Evolutionary conservation across 2,888 invertebrate genomes (phyloP).

Genomic region (Polydrusus cervinus): DNA sequence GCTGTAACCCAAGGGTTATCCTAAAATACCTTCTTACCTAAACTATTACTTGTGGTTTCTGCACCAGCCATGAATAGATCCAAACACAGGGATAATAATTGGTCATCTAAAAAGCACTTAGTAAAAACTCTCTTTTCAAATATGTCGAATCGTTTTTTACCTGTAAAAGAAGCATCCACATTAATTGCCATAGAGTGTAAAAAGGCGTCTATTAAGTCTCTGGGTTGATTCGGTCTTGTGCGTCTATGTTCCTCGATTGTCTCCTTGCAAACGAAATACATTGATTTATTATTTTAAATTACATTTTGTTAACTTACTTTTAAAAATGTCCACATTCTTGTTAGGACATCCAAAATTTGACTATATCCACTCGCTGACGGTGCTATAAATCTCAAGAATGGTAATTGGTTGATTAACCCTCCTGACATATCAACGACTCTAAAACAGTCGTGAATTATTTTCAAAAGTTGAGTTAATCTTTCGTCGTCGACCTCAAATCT

Average conservation of each 20-base stretch:
- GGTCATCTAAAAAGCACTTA: constrained; percentile 64
- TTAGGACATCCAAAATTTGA: constrained; percentile 72
- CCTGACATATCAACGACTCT: constrained; percentile 78
- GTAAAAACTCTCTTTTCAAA: constrained; percentile 1
- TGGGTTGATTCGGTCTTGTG: constrained; percentile 71
- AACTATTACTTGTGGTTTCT: constrained; percentile 80
- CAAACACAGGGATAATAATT: constrained; percentile 73
- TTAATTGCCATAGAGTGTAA: constrained; percentile 74
- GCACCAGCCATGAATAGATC: constrained; percentile 82
- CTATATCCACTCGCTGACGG: constrained; percentile 79
- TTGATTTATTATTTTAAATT: not conserved
- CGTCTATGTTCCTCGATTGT: constrained; percentile 74
- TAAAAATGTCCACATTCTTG: constrained; percentile 75
- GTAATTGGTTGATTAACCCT: constrained; percentile 80
- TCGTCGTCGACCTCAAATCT: constrained; percentile 77
- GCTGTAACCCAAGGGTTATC: too few species aligned
- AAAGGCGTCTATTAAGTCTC: constrained; percentile 80
- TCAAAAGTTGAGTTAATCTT: constrained; percentile 74
- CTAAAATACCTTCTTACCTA: constrained; percentile 59
- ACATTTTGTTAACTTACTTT: constrained; percentile 66
- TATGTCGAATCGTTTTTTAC: not conserved
- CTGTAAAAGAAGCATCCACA: constrained; percentile 67
- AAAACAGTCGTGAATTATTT: constrained; percentile 78
- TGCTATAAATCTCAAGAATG: constrained; percentile 78
- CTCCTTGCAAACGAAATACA: constrained; percentile 69